A percentile compares a stretch with the other conserved stretches of the same genome.
Evolutionary conservation across 2,797 vertebrate genomes (phyloP).

Genomic region (Dendrocincla tyrannina): DNA sequence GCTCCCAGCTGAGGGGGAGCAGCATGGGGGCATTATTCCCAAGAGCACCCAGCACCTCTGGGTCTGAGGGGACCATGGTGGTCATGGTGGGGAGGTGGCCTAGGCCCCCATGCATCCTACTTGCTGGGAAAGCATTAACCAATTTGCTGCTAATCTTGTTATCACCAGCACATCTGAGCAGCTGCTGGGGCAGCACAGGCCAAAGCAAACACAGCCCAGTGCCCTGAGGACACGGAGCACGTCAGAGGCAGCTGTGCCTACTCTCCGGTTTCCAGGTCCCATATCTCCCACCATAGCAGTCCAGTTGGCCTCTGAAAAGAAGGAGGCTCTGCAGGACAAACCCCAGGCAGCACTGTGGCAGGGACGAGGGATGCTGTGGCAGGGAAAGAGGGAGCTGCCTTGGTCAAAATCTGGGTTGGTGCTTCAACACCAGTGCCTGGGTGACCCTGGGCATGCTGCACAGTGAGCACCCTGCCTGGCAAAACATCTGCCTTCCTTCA

Average conservation of each 20-base stretch:
- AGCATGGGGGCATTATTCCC: not conserved
- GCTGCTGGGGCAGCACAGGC: conserved; percentile 50
- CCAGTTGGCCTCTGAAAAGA: not conserved
- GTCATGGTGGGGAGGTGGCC: not conserved
- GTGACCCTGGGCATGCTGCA: not conserved
- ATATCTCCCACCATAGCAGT: not conserved
- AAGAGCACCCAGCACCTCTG: not conserved
- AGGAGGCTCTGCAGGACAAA: not conserved
- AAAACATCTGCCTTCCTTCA: not conserved
- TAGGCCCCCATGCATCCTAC: not conserved
- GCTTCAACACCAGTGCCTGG: fast-evolving
- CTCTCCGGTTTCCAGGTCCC: conserved; percentile 2
- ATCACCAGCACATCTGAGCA: conserved; percentile 56
- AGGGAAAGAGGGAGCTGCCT: not conserved
- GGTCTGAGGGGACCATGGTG: not conserved
- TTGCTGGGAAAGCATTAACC: conserved; percentile 52
- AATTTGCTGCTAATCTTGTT: conserved; percentile 59
- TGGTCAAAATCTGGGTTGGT: not conserved
- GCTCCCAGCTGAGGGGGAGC: not conserved
- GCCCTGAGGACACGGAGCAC: not conserved
- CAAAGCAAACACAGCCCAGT: conserved; percentile 46
- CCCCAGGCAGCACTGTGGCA: not conserved
- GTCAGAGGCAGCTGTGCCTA: not conserved
- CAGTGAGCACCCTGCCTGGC: fast-evolving
- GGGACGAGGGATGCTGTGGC: not conserved